phyloP scores from a whole-genome alignment of 2,797 vertebrate genomes.

The Platalea minor region DNA sequence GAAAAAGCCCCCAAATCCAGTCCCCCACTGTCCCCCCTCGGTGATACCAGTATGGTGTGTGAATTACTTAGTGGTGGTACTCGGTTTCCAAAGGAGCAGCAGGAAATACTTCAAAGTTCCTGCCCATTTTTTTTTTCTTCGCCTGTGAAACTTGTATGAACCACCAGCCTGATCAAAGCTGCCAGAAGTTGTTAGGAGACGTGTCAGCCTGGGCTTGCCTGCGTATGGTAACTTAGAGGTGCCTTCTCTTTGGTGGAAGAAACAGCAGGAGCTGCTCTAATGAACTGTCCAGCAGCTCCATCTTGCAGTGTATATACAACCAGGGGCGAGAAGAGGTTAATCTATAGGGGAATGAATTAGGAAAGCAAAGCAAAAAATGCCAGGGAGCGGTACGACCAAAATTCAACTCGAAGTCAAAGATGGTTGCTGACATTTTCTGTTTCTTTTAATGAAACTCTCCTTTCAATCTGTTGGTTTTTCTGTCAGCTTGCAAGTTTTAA shows the following conservation, averaged over 20 bases:
- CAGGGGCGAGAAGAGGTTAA: conserved; percentile 73
- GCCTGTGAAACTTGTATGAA: conserved; percentile 2
- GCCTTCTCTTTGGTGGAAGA: conserved; percentile 28
- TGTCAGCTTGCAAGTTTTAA: not conserved
- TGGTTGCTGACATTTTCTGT: not conserved
- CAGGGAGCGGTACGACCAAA: not conserved
- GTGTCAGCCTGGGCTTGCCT: conserved; percentile 2
- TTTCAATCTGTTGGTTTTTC: not conserved
- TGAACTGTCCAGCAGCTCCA: conserved; percentile 53
- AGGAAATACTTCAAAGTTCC: conserved; percentile 41
- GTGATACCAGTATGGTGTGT: not conserved
- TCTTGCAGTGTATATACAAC: conserved; percentile 51
- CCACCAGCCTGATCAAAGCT: conserved; percentile 47
- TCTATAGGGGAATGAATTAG: conserved; percentile 47
- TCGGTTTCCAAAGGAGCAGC: conserved; percentile 15
- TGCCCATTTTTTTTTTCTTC: not conserved
- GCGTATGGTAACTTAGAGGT: not conserved
- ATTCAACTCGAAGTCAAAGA: not conserved
- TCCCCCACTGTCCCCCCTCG: not conserved
- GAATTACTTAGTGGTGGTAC: not conserved
- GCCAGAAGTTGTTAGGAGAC: conserved; percentile 21
- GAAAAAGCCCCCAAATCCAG: not conserved
- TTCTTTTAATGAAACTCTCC: not conserved
- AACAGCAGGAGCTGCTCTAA: conserved; percentile 62
- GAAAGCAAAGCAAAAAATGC: not conserved